Base-by-base conservation (phyloP, 2,113 vertebrate species). In the Caranx melampygus region DNA sequence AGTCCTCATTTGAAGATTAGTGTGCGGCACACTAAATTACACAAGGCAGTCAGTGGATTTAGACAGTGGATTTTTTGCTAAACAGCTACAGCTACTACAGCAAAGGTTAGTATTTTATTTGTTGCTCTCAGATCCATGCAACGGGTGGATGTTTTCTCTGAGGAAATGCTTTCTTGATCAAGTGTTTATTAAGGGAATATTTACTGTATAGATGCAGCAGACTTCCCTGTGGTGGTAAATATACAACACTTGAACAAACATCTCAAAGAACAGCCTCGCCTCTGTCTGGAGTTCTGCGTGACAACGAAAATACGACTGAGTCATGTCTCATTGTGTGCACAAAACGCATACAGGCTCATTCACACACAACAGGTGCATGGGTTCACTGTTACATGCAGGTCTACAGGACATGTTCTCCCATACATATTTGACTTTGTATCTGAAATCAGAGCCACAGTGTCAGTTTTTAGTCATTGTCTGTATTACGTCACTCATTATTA, bases 161-260 rank as follows among this genome's bases (percentile, higher is more conserved):
- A 65, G 49, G 16, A 79, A 71, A 79, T 44, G 7, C 37, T 70
- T 33, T 8, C 26, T 66, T 72, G 18, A 73, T 37, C 2, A 0
- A 57, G 67, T 62, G 33, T 60, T 67, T 59, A 68, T 31, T 15
- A 26, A 37, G 0, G 21, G 5, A 68, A 26, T 88, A 73, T 80
- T 78, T 80, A 55, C 40, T 52, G 66, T 14, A 35, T 51, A 21
- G 59, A 81, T 62, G 20, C 54, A 37, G 31, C 59, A 16, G 52
- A 60, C 54, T 20, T 72, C 33, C 81, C 54, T 34, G 14, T 33
- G 49, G 16, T 2, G 10, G 35, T 37, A 62, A 47, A 58, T 70
- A 64, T 18, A 70, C 65, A 75, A 65, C 65, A 49, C 44, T 44
- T 47, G 37, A 37, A 52, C 33, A 76, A 71, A 64, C 40, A 73